These are phyloP conservation scores for Himantopus leucocephalus DNA, from an alignment of 2,113 vertebrate genomes.

Conservation along the genomic window DNA sequence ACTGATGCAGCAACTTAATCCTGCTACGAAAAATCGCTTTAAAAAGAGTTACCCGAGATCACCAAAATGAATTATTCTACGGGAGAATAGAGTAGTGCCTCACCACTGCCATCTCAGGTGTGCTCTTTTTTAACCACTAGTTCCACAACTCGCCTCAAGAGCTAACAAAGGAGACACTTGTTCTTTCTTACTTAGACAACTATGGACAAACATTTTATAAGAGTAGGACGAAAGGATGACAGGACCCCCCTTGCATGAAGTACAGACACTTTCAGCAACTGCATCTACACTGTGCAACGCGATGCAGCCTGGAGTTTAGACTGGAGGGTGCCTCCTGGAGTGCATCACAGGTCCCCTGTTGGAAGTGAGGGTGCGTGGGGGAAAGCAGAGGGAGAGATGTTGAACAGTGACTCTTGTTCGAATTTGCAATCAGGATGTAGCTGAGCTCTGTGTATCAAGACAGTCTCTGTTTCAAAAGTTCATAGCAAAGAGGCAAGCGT, in stretches of 20 bases:
- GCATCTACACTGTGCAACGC: rapidly evolving
- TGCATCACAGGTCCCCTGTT: background rate
- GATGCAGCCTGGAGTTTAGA: background rate
- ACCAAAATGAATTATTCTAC: background rate
- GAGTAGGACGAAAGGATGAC: background rate
- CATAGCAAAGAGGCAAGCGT: background rate
- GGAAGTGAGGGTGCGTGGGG: background rate
- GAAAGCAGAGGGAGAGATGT: background rate
- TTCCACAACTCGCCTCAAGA: background rate
- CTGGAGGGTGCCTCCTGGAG: background rate
- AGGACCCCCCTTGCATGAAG: background rate
- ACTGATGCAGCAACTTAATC: background rate
- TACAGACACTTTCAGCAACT: background rate
- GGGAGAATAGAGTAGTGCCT: background rate
- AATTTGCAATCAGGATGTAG: rapidly evolving
- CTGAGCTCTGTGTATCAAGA: background rate
- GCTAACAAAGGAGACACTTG: background rate
- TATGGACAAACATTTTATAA: rapidly evolving
- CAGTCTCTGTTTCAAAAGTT: background rate
- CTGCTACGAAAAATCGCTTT: background rate
- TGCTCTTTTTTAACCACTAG: background rate
- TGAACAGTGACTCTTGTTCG: background rate
- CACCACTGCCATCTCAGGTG: background rate
- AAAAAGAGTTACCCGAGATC: background rate
- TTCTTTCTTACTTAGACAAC: background rate